These are phyloP conservation scores for Sebastes diaconus DNA, from an alignment of 2,797 vertebrate genomes.

Conservation along the genomic window DNA sequence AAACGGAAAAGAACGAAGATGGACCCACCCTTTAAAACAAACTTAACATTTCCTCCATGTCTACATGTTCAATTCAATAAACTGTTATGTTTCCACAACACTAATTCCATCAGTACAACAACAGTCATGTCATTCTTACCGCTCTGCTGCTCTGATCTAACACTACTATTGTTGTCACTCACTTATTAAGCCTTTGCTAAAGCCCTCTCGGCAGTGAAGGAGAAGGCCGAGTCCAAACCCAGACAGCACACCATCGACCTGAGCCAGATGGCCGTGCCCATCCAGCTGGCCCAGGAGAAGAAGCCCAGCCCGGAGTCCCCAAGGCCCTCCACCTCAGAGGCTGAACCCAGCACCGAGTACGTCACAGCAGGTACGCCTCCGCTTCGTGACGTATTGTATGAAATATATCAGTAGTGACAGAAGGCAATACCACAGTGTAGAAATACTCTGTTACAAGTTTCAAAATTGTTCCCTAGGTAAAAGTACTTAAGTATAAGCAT, in stretches of 20 bases:
- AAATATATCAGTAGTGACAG: neutral
- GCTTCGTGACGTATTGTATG: neutral
- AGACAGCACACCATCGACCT: constrained; percentile 95
- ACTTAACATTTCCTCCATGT: too few relatives aligned
- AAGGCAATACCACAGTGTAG: neutral
- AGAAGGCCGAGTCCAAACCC: constrained; percentile 90
- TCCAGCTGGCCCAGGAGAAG: constrained; percentile 93
- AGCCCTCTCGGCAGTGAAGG: constrained; percentile 83
- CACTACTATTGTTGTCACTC: neutral
- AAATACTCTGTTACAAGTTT: neutral
- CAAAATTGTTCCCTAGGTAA: neutral
- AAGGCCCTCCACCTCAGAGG: constrained; percentile 87
- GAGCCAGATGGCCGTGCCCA: constrained; percentile 98
- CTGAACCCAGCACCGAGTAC: constrained; percentile 85
- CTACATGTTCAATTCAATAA: too few relatives aligned
- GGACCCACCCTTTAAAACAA: too few relatives aligned
- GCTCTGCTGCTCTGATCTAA: too few relatives aligned
- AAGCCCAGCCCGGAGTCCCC: constrained; percentile 88
- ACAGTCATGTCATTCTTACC: too few relatives aligned
- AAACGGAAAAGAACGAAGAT: too few relatives aligned
- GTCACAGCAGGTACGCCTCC: constrained; percentile 83
- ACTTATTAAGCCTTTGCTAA: neutral
- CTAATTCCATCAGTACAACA: too few relatives aligned
- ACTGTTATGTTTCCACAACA: too few relatives aligned
- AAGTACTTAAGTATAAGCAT: neutral